These are phyloP conservation scores for Zophobas atratus DNA, from an alignment of 1,140 invertebrate species.

Conservation along the genomic window DNA sequence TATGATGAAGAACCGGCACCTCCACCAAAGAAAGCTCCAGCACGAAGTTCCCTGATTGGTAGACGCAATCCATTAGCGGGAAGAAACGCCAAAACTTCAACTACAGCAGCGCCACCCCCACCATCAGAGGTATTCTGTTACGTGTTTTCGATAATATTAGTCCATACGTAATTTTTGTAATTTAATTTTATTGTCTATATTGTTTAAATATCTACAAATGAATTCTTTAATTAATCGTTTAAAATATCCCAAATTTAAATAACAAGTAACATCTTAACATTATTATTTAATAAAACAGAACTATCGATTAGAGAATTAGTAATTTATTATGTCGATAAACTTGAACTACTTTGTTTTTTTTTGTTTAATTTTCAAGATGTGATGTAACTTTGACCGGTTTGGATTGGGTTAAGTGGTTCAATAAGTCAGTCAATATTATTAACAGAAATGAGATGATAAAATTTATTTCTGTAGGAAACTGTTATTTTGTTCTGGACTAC, in stretches of 20 bases:
- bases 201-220: no score
- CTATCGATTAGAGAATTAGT: no score
- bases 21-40: constrained; percentile 59
- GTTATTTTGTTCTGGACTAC: not conserved
- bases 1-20: constrained; percentile 64
- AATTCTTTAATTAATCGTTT: no score
- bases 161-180: no score
- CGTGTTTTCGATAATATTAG: no score
- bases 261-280: no score
- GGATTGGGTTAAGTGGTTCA: not conserved
- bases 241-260: no score
- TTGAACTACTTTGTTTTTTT: constrained; percentile 10
- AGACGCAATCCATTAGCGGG: constrained; percentile 62
- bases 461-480: not conserved
- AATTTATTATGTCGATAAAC: not conserved
- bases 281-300: no score
- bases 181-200: no score
- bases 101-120: constrained; percentile 57
- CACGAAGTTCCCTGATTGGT: constrained; percentile 58
- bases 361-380: constrained; percentile 2
- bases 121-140: constrained; percentile 23
- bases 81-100: constrained; percentile 59
- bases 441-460: not conserved
- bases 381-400: constrained; percentile 24
- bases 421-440: not conserved